Percentiles rank a stretch among this genome's conserved stretches.
These are phyloP conservation scores for Drosophila barbarae DNA, from an alignment of 2,888 invertebrate genomes.

Conservation along the genomic window DNA sequence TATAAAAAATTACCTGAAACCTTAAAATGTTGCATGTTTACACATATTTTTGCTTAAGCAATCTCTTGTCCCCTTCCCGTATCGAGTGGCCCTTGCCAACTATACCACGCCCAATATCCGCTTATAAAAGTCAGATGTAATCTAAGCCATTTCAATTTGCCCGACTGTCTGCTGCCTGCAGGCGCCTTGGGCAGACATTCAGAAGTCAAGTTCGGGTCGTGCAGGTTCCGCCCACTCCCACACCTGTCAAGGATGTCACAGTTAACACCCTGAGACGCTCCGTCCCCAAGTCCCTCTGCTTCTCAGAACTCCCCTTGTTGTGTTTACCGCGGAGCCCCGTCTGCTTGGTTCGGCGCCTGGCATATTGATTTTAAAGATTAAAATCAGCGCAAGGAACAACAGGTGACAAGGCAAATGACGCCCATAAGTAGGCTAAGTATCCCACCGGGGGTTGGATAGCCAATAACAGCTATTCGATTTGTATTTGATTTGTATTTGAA, in stretches of 20 bases:
- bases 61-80: not conserved
- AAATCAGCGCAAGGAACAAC: conserved; percentile 41
- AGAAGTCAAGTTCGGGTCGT: conserved; percentile 9
- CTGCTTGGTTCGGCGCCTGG: conserved; percentile 44
- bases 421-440: conserved; percentile 36
- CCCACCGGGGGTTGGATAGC: conserved; percentile 1
- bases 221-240: conserved; percentile 6
- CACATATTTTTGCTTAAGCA: not conserved
- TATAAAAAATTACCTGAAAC: not conserved
- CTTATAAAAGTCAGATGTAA: conserved; percentile 49
- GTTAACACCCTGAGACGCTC: not conserved
- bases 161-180: conserved; percentile 60
- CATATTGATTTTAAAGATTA: conserved; percentile 73
- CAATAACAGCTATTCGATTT: conserved; percentile 17
- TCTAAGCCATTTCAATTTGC: conserved; percentile 68
- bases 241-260: conserved; percentile 38
- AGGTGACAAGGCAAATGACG: conserved; percentile 41
- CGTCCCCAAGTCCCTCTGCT: not conserved
- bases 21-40: not conserved
- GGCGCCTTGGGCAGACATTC: conserved; percentile 35
- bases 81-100: not conserved
- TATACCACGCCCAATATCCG: conserved; percentile 13
- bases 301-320: conserved; percentile 14
- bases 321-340: conserved; percentile 32
- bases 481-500: conserved; percentile 22